Evolutionary conservation across 2,113 vertebrate genomes (phyloP).

Genomic region (Pluvianellus socialis): DNA sequence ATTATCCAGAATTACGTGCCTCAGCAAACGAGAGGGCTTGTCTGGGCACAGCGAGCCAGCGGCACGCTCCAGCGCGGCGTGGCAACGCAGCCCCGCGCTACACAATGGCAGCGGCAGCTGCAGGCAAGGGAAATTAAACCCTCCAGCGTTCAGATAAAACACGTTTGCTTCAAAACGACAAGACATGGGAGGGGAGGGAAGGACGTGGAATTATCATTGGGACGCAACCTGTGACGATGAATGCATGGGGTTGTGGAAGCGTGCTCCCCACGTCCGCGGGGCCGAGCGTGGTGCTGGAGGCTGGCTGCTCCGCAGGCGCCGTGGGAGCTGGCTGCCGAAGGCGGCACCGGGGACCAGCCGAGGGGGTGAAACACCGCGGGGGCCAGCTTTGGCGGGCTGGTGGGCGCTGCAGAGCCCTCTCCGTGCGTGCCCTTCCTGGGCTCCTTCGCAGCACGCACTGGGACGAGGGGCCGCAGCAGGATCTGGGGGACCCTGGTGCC

Average conservation of each 20-base stretch:
- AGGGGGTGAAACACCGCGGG: rapidly evolving
- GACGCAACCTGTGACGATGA: not conserved
- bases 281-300: not conserved
- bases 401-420: not conserved
- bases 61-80: not conserved
- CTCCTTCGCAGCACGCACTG: not conserved
- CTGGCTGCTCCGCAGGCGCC: rapidly evolving
- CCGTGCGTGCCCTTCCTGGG: not conserved
- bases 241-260: not conserved
- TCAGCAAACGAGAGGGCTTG: slow-evolving; percentile 14
- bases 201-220: not conserved
- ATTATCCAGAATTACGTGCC: slow-evolving; percentile 49
- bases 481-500: not conserved
- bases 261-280: rapidly evolving
- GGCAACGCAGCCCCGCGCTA: not conserved
- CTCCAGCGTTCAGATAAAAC: not conserved
- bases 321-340: not conserved
- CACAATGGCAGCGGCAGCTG: slow-evolving; percentile 31
- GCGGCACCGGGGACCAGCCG: not conserved
- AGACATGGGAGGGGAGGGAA: not conserved
- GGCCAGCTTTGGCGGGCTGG: not conserved
- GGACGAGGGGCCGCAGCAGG: rapidly evolving
- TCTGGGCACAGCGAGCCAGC: not conserved
- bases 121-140: not conserved
- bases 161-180: not conserved